Evolutionary conservation across 2,888 invertebrate species (phyloP).

Genomic region (Serripes groenlandicus): DNA sequence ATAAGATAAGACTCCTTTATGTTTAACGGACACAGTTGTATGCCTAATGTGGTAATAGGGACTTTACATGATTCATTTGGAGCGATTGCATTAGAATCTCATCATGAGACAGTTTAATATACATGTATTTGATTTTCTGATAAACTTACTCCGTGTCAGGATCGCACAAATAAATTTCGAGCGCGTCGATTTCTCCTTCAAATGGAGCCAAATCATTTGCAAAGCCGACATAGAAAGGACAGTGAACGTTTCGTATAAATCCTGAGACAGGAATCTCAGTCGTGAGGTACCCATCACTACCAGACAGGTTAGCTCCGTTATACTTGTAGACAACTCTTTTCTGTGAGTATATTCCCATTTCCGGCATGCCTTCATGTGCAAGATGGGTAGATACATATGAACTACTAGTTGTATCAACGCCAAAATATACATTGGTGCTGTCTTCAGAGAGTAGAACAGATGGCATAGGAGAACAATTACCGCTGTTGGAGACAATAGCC

Average conservation of each 20-base stretch:
- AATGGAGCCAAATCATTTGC: conserved; percentile 73
- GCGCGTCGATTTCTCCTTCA: conserved; percentile 74
- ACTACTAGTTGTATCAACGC: conserved; percentile 49
- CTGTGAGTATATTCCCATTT: background rate
- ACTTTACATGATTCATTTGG: no score
- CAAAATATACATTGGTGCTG: conserved; percentile 60
- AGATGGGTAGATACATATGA: conserved; percentile 47
- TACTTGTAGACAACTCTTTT: conserved; percentile 23
- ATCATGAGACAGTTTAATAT: no score
- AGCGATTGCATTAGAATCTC: no score
- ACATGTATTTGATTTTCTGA: no score
- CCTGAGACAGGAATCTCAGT: conserved; percentile 24
- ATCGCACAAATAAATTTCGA: conserved; percentile 49
- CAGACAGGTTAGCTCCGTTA: conserved; percentile 26
- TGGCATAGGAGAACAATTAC: conserved; percentile 69
- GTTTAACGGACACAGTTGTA: no score
- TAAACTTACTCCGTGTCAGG: no score
- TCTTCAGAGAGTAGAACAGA: conserved; percentile 73
- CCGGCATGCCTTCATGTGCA: background rate
- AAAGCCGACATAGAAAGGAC: conserved; percentile 77
- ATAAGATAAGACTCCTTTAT: no score
- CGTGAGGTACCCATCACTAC: conserved; percentile 42
- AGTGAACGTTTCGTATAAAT: conserved; percentile 67
- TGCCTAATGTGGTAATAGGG: no score
- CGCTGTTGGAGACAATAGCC: conserved; percentile 77